Percentiles rank a stretch among this genome's conserved stretches.
phyloP scores from a whole-genome alignment of 1,140 invertebrate genomes.

The Holcopasites calliopsidis region DNA sequence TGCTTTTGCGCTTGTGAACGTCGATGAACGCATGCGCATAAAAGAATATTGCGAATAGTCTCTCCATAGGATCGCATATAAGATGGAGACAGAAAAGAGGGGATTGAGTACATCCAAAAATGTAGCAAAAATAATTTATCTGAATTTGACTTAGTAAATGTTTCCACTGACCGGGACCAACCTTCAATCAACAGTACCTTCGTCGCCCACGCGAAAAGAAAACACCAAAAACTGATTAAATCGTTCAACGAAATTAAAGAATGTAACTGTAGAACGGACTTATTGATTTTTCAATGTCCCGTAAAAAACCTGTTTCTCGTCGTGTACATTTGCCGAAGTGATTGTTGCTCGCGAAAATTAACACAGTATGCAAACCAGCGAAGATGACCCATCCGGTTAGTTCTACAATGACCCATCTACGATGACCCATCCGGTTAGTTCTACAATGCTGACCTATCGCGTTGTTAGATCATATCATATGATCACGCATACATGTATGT shows the following conservation, averaged over 20 bases:
- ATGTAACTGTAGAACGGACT: slow-evolving; percentile 10
- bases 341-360: neutral
- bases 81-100: slow-evolving; percentile 33
- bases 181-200: too few species aligned
- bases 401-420: neutral
- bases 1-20: slow-evolving; percentile 39
- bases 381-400: neutral
- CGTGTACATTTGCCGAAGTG: neutral
- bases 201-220: neutral
- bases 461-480: slow-evolving; percentile 1
- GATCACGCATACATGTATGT: neutral
- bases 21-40: slow-evolving; percentile 50
- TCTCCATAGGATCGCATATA: slow-evolving; percentile 42
- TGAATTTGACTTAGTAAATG: neutral
- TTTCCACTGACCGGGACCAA: neutral
- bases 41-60: slow-evolving; percentile 15
- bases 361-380: too few species aligned
- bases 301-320: neutral
- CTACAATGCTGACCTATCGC: slow-evolving; percentile 7
- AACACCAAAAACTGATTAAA: neutral
- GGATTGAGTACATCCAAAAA: slow-evolving; percentile 27
- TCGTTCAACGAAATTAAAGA: neutral
- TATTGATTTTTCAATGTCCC: slow-evolving; percentile 45
- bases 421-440: neutral
- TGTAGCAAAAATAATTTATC: slow-evolving; percentile 25